Conservation (phyloP, 2,888 invertebrate genomes). For the Dusona sp. region DNA sequence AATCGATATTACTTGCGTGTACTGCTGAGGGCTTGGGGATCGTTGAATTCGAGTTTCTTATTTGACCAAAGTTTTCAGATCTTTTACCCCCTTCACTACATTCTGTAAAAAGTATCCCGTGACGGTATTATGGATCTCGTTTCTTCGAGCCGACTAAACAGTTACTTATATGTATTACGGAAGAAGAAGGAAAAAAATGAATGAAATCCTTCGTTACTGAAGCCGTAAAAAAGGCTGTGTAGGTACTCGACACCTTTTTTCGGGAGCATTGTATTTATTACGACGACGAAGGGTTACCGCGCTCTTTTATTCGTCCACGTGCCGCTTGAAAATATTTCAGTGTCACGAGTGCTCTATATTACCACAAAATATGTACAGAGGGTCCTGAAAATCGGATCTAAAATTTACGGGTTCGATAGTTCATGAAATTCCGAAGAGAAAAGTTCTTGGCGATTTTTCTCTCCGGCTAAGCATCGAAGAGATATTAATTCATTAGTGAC, state of each 20-base stretch:
- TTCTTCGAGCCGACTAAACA: conserved; percentile 36
- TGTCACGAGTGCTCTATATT: conserved; percentile 31
- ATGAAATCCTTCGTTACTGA: conserved; percentile 36
- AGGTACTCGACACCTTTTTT: conserved; percentile 51
- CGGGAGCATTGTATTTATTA: conserved; percentile 22
- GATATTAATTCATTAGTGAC: background rate
- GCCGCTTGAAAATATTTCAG: conserved; percentile 25
- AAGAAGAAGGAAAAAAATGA: conserved; percentile 14
- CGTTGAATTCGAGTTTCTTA: background rate
- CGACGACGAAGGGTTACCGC: conserved; percentile 28
- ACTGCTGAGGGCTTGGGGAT: background rate
- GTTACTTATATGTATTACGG: conserved; percentile 1
- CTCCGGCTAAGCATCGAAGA: background rate
- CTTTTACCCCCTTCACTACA: background rate
- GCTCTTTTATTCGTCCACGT: conserved; percentile 18
- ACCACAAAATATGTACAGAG: conserved; percentile 11
- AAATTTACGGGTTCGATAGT: background rate
- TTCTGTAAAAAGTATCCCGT: conserved; percentile 34
- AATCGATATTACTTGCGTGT: background rate
- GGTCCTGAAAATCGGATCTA: background rate
- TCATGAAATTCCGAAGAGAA: background rate
- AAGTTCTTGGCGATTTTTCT: background rate
- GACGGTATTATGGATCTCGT: conserved; percentile 42
- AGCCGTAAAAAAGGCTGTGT: conserved; percentile 31
- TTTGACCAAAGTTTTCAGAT: conserved; percentile 33